These are phyloP conservation scores for Aricia artaxerxes DNA, from an alignment of 2,888 invertebrate genomes.

Conservation along the genomic window DNA sequence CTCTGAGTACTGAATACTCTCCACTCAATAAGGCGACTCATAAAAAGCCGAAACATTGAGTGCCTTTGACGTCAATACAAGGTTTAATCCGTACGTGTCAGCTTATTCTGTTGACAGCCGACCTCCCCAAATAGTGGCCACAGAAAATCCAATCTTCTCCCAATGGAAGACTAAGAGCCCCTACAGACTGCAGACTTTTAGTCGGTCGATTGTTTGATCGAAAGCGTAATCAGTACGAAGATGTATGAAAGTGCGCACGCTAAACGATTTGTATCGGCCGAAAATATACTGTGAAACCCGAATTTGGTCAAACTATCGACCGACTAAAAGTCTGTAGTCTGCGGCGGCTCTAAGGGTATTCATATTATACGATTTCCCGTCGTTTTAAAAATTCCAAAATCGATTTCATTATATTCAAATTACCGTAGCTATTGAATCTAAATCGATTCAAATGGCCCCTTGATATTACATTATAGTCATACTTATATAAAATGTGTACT, in stretches of 20 bases:
- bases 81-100: conserved; percentile 1
- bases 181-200: no score
- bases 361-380: neutral
- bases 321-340: no score
- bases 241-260: no score
- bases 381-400: neutral
- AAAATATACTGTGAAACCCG: no score
- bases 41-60: neutral
- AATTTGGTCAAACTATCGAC: no score
- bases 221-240: no score
- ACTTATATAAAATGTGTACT: no score
- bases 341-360: neutral
- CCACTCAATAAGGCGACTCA: neutral
- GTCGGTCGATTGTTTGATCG: no score
- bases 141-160: neutral
- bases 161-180: neutral
- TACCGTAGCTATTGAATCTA: neutral
- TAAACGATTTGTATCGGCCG: no score
- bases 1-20: neutral
- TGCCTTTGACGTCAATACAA: neutral
- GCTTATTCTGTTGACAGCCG: conserved; percentile 7
- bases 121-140: neutral
- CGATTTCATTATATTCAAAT: neutral
- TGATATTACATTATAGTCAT: neutral
- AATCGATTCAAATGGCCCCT: neutral